Conservation (phyloP, 2,888 invertebrate genomes). For the Thecocarcelia acutangulata region DNA sequence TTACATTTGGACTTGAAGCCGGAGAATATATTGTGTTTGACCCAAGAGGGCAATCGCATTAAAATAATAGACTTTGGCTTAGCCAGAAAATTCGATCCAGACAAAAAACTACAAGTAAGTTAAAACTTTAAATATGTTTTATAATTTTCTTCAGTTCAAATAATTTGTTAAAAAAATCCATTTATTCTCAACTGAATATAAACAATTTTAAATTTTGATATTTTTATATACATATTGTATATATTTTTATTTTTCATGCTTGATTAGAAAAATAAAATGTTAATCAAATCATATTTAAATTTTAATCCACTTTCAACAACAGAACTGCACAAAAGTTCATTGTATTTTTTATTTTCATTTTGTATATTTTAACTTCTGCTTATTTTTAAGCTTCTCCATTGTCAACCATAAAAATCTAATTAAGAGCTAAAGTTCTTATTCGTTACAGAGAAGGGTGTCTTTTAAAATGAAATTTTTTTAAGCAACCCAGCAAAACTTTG, state of each 20-base stretch:
- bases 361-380: constrained; percentile 20
- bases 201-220: not conserved
- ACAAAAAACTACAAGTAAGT: constrained; percentile 90
- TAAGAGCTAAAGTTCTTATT: constrained; percentile 39
- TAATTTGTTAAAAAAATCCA: no score
- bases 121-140: no score
- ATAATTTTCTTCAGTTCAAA: no score
- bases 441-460: constrained; percentile 24
- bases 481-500: constrained; percentile 24
- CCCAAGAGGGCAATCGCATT: constrained; percentile 97
- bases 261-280: not conserved
- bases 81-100: constrained; percentile 94
- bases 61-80: constrained; percentile 99
- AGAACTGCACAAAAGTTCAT: not conserved
- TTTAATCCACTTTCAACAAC: not conserved
- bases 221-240: not conserved
- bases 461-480: not conserved
- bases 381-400: constrained; percentile 17
- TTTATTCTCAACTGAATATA: no score
- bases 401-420: constrained; percentile 54
- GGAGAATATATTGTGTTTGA: constrained; percentile 98
- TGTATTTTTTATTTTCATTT: constrained; percentile 42
- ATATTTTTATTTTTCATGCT: not conserved
- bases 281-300: not conserved
- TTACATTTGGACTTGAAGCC: constrained; percentile 99